phyloP scores from a whole-genome alignment of 2,113 vertebrate species.

The Cavia porcellus region DNA sequence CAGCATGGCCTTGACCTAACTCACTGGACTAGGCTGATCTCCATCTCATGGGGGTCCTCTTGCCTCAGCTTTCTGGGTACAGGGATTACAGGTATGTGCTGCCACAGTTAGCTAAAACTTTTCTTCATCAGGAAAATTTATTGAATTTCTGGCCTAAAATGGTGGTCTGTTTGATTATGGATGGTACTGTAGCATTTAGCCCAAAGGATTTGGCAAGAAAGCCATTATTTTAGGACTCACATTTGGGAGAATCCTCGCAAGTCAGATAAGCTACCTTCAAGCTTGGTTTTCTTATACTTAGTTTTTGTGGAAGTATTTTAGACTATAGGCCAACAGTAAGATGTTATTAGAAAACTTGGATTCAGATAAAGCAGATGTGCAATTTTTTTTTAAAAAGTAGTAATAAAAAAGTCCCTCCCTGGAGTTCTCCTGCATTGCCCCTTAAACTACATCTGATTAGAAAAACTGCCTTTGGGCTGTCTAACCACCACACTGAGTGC shows the following conservation, averaged over 20 bases:
- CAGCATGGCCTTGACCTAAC: too few species aligned
- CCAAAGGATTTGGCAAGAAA: neutral
- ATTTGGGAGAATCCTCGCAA: neutral
- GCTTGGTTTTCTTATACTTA: neutral
- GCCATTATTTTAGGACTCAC: neutral
- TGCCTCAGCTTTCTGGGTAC: neutral
- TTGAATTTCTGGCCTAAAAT: neutral
- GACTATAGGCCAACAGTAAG: neutral
- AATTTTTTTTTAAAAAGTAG: neutral
- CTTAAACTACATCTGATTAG: neutral
- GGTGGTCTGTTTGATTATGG: neutral
- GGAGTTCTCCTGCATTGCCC: neutral
- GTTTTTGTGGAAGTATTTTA: neutral
- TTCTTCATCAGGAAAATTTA: neutral
- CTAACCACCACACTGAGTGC: neutral
- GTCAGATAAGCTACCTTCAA: neutral
- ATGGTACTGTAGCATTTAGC: neutral
- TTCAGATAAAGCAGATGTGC: neutral
- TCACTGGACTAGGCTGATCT: too few species aligned
- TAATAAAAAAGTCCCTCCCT: neutral
- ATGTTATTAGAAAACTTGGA: neutral
- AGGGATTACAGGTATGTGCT: neutral
- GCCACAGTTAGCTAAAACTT: neutral
- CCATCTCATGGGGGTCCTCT: neutral
- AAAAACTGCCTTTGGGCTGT: neutral